Evolutionary conservation across 2,797 vertebrate genomes (phyloP).

Genomic region (Danio albolineatus): DNA sequence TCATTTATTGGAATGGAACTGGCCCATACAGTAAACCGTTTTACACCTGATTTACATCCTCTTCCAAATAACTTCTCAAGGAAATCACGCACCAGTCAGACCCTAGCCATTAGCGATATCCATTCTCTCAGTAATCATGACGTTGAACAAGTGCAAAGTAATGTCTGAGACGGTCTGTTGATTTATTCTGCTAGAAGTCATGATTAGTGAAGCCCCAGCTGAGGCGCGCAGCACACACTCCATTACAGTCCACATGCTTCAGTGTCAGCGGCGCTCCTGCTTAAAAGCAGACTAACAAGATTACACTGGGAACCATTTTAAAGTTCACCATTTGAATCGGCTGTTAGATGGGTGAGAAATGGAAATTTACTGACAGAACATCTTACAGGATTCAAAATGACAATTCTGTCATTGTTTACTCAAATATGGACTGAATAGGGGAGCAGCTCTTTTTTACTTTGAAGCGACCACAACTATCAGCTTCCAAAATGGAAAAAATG

Average conservation of each 20-base stretch:
- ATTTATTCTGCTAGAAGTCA: conserved; percentile 42
- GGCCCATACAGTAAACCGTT: too few species aligned
- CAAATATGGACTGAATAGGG: too few species aligned
- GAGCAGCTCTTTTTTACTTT: too few species aligned
- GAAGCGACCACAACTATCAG: too few species aligned
- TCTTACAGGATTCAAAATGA: neutral
- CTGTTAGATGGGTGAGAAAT: conserved; percentile 24
- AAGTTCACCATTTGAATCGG: conserved; percentile 24
- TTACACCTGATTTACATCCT: too few species aligned
- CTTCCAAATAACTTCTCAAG: too few species aligned
- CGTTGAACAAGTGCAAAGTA: conserved; percentile 43
- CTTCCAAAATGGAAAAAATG: too few species aligned
- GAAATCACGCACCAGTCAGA: too few species aligned
- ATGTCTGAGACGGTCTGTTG: conserved; percentile 23
- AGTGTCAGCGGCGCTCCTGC: neutral
- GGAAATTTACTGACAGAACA: conserved; percentile 13
- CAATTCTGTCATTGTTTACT: too few species aligned
- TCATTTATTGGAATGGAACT: too few species aligned
- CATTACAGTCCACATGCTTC: conserved; percentile 17
- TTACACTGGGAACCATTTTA: conserved; percentile 41
- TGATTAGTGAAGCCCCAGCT: conserved; percentile 36
- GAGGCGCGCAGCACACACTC: conserved; percentile 16
- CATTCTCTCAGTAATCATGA: conserved; percentile 13
- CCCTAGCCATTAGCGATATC: too few species aligned
- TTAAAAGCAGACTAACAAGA: conserved; percentile 51